These are phyloP conservation scores for Lapara coniferarum DNA, from an alignment of 2,888 invertebrate genomes.

Conservation along the genomic window DNA sequence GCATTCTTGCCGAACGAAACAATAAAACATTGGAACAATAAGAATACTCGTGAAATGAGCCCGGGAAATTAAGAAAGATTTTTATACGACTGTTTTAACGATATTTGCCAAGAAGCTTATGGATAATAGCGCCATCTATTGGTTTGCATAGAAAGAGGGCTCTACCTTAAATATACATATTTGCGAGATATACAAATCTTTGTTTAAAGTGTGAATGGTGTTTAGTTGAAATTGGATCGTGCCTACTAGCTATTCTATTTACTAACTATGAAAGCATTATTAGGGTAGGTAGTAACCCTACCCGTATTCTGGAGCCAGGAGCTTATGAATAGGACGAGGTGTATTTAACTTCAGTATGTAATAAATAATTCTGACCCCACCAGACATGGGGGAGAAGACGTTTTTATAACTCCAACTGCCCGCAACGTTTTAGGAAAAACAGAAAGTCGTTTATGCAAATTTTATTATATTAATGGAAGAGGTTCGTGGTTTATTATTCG, in stretches of 20 bases:
- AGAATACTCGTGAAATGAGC: constrained; percentile 18
- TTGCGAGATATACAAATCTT: neutral
- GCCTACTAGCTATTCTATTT: too few relatives aligned
- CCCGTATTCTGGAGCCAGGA: too few relatives aligned
- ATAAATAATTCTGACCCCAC: neutral
- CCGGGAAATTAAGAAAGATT: constrained; percentile 23
- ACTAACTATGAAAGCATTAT: too few relatives aligned
- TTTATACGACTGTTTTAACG: constrained; percentile 8
- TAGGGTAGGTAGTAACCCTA: too few relatives aligned
- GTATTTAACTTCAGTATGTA: too few relatives aligned
- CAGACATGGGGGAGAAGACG: neutral
- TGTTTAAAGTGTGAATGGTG: too few relatives aligned
- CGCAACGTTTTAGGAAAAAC: neutral
- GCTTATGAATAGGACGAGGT: too few relatives aligned
- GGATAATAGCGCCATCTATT: constrained; percentile 5
- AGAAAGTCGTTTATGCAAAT: constrained; percentile 16
- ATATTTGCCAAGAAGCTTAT: neutral
- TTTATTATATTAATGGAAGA: constrained; percentile 13
- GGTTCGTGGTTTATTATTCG: constrained; percentile 5
- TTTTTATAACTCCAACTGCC: constrained; percentile 5
- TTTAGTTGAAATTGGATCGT: too few relatives aligned
- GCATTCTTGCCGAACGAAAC: constrained; percentile 17
- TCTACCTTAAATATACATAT: neutral
- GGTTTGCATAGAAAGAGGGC: neutral
- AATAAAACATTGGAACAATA: constrained; percentile 23